Conservation (phyloP, 1,140 invertebrate species). For the Himalopsyche phryganea region DNA sequence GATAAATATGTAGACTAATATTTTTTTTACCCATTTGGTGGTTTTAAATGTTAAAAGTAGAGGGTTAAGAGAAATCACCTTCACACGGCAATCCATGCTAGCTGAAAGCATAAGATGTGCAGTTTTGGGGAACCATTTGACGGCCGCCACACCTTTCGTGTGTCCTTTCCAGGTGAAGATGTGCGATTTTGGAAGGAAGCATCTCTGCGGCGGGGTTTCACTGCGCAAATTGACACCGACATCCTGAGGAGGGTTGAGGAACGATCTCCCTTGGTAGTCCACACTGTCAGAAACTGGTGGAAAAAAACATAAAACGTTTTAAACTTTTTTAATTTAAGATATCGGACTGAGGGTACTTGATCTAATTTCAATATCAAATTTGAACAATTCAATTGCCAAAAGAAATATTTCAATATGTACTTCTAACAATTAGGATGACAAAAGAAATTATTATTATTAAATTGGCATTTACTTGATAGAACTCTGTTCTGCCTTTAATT, state of each 20-base stretch:
- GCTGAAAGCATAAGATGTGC: conserved; percentile 93
- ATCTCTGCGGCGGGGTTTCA: conserved; percentile 90
- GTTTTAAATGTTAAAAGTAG: too few species aligned
- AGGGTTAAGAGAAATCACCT: conserved; percentile 66
- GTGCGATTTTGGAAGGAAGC: conserved; percentile 95
- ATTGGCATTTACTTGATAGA: too few species aligned
- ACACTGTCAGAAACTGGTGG: conserved; percentile 84
- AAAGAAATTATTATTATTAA: too few species aligned
- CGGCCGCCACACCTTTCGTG: conserved; percentile 94
- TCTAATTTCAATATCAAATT: too few species aligned
- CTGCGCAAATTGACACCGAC: conserved; percentile 91
- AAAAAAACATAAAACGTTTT: conserved; percentile 29
- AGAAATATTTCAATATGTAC: too few species aligned
- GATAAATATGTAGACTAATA: too few species aligned
- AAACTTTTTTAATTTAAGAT: too few species aligned
- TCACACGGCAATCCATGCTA: conserved; percentile 96
- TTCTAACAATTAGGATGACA: too few species aligned
- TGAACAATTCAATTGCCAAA: too few species aligned
- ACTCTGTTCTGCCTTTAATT: too few species aligned
- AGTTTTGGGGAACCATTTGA: conserved; percentile 92
- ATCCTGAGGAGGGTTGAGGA: conserved; percentile 91
- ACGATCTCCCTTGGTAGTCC: conserved; percentile 96
- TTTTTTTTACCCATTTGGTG: too few species aligned
- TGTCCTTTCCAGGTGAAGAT: conserved; percentile 97
- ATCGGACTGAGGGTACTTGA: too few species aligned